phyloP scores from a whole-genome alignment of 2,797 vertebrate genomes.

The Poecilia picta region DNA sequence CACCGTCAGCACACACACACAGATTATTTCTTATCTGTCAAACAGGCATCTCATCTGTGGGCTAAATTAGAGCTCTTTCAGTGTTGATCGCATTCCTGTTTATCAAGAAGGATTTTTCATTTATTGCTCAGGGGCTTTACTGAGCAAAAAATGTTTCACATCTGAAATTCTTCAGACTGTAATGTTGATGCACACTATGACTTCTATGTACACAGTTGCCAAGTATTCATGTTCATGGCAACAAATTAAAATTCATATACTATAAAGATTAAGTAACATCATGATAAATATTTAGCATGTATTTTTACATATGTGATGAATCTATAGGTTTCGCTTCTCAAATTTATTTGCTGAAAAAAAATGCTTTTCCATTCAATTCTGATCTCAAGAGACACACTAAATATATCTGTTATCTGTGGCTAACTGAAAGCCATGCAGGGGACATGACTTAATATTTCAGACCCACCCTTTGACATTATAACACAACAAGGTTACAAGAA shows the following conservation, averaged over 20 bases:
- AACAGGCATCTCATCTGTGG: slow-evolving; percentile 30
- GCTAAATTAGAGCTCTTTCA: slow-evolving; percentile 42
- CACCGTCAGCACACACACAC: slow-evolving; percentile 30
- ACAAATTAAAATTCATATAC: not conserved
- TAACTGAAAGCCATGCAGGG: slow-evolving; percentile 38
- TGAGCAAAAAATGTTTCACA: slow-evolving; percentile 34
- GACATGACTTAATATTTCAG: slow-evolving; percentile 49
- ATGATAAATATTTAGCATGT: not conserved
- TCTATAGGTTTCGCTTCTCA: not conserved
- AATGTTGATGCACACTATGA: slow-evolving; percentile 37
- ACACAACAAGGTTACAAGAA: slow-evolving; percentile 51
- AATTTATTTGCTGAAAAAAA: not conserved
- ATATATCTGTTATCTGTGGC: not conserved
- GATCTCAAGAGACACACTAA: not conserved
- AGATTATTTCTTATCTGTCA: slow-evolving; percentile 23
- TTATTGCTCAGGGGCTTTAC: slow-evolving; percentile 22
- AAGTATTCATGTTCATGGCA: not conserved
- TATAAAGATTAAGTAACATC: not conserved
- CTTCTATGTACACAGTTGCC: slow-evolving; percentile 23
- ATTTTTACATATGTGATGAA: not conserved
- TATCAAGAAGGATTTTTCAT: slow-evolving; percentile 18
- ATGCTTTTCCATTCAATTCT: not conserved
- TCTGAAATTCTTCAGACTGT: slow-evolving; percentile 50
- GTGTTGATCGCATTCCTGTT: slow-evolving; percentile 13
- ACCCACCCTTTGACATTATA: slow-evolving; percentile 27